Base-by-base conservation (phyloP, 2,797 vertebrate genomes). In the Lepidocolaptes lacrymiger region DNA sequence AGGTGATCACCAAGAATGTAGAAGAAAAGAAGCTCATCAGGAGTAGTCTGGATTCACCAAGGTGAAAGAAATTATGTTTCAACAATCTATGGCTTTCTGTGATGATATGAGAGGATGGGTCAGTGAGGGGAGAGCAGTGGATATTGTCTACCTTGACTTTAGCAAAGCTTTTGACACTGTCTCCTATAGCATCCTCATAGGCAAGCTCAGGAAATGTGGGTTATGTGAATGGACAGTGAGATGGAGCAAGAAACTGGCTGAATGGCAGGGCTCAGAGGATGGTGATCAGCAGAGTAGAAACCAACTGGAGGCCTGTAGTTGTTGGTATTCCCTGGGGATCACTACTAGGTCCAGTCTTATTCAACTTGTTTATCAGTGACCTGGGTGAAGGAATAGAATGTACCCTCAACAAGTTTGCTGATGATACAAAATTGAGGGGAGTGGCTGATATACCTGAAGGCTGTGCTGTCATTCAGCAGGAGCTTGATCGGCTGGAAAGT, bases 31-130 rank as follows among this genome's bases (percentile, higher is more conserved):
- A 54, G 16, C 26, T 67, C 32, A 41, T 61, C 19, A 48, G 34
- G 26, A 61, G 10, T 5, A 24, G 30, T 12, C 46, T 7, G 30
- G 26, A 66, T 41, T 72, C 22, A 66, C 6, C 16, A 48, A 14
- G 22, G 6, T 10, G 18, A 66, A 66, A 59, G 7, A 67, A 61
- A 18, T 48, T 8, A 23, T 0, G 0, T 9, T 67, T 67, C 12
- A 34, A 10, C 44, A 67, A 48, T 28, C 64, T 67, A 67, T 21
- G 27, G n/a, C 18, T 26, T 36, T 48, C 44, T 14, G 2, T 48
- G 18, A 67, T 67, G n/a, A n/a, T n/a, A 67, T 36, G 44, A 44
- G n/a, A 48, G 44, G 64, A 48, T 67, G 44, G 9, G 7, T 67
- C n/a, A 48, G 14, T 10, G 44, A 67, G 44, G 18, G 18, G 24